Evolutionary conservation across 1,140 invertebrate genomes (phyloP).

Genomic region (Ostrea edulis): DNA sequence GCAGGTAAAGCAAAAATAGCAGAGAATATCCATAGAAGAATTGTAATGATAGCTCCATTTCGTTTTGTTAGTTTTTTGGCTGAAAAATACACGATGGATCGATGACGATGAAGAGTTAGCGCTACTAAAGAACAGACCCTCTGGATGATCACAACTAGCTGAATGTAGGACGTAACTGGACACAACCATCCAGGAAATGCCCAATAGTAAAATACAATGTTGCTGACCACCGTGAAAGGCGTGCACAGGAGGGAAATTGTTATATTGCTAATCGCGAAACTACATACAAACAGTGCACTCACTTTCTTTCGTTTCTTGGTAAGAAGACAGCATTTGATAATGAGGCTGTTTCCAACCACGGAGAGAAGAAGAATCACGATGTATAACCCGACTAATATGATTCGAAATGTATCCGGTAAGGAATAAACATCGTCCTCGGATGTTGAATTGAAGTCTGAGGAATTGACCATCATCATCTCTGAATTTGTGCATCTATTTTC

Average conservation of each 20-base stretch:
- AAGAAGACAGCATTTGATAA: not conserved
- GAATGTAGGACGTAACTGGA: not conserved
- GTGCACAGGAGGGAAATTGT: not conserved
- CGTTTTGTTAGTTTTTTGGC: not conserved
- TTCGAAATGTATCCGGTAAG: not conserved
- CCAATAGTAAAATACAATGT: not conserved
- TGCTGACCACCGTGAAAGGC: constrained; percentile 2
- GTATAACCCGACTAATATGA: not conserved
- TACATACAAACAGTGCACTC: not conserved
- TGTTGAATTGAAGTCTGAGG: not conserved
- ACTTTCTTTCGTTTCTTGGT: not conserved
- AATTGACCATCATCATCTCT: not conserved
- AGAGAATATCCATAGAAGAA: not conserved
- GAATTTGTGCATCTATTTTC: not conserved
- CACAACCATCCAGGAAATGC: not conserved
- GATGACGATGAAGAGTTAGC: not conserved
- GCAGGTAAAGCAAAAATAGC: not conserved
- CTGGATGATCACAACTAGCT: not conserved
- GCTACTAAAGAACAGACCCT: not conserved
- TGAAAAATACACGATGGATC: not conserved
- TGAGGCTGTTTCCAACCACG: not conserved
- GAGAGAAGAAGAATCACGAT: not conserved
- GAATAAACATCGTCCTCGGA: not conserved
- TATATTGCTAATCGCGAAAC: not conserved
- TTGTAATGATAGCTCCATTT: not conserved